Conservation (phyloP, 2,113 vertebrate species). For the Sturnira hondurensis region DNA sequence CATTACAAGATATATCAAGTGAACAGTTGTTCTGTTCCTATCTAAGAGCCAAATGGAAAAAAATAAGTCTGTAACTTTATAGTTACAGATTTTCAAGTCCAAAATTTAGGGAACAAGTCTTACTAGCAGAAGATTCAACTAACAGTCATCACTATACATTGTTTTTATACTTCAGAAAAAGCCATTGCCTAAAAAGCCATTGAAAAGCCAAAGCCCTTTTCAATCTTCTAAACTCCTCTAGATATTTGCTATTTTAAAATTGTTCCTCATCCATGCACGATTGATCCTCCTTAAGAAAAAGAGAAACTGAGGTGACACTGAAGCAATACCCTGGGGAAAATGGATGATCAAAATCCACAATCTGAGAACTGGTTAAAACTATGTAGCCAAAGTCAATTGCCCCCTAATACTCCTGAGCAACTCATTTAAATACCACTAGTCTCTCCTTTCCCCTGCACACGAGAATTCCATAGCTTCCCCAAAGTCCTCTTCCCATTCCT, state of each 20-base stretch:
- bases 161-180: constrained; percentile 16
- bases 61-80: background rate
- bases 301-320: background rate
- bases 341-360: background rate
- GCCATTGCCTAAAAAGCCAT: background rate
- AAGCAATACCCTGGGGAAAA: background rate
- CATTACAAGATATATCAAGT: background rate
- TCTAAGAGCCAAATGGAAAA: background rate
- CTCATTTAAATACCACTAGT: background rate
- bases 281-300: background rate
- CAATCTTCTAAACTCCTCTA: background rate
- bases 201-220: too few species aligned
- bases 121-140: background rate
- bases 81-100: constrained; percentile 6
- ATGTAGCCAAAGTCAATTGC: background rate
- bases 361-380: background rate
- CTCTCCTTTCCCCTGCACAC: background rate
- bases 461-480: background rate
- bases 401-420: background rate
- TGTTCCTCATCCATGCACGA: background rate
- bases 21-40: background rate
- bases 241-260: background rate
- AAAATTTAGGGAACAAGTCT: background rate
- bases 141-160: background rate
- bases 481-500: background rate